Conservation (phyloP, 92 coral and sea anemone genomes). For the Phenganax subtilis region DNA sequence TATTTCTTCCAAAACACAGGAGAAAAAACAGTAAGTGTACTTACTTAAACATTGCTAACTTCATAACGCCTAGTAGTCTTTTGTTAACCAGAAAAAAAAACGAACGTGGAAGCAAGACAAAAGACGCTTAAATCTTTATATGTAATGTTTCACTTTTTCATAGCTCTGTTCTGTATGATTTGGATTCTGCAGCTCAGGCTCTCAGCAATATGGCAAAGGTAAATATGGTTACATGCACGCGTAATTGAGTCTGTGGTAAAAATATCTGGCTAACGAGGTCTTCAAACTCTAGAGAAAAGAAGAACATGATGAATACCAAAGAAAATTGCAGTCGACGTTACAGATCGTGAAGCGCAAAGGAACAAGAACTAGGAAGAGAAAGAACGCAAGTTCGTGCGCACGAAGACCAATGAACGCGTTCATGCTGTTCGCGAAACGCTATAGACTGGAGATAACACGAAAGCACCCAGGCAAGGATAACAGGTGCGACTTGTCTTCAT, state of each 20-base stretch:
- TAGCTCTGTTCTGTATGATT: conserved; percentile 77
- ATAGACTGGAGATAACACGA: conserved; percentile 78
- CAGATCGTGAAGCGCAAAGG: conserved; percentile 31
- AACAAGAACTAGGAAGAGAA: conserved; percentile 28
- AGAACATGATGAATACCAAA: conserved; percentile 71
- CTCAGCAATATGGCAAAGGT: conserved; percentile 95
- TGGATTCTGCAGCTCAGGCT: conserved; percentile 89
- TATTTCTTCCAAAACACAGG: conserved; percentile 10
- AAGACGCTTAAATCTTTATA: too few species aligned
- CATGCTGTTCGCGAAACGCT: conserved; percentile 93
- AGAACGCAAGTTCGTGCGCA: conserved; percentile 52
- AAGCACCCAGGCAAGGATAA: conserved; percentile 99
- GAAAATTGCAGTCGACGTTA: conserved; percentile 50
- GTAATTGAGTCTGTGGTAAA: not conserved
- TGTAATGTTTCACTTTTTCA: conserved; percentile 9
- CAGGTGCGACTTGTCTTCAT: conserved; percentile 51
- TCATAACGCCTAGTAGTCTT: not conserved
- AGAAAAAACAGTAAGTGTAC: conserved; percentile 1
- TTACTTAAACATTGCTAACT: not conserved
- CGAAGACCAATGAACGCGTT: conserved; percentile 99
- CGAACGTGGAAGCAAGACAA: not conserved
- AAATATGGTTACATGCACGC: not conserved
- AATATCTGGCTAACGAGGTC: not conserved
- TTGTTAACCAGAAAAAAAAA: not conserved
- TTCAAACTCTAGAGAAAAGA: conserved; percentile 49